phyloP scores from a whole-genome alignment of 2,888 invertebrate species.

The Cantharis flavilabris region DNA sequence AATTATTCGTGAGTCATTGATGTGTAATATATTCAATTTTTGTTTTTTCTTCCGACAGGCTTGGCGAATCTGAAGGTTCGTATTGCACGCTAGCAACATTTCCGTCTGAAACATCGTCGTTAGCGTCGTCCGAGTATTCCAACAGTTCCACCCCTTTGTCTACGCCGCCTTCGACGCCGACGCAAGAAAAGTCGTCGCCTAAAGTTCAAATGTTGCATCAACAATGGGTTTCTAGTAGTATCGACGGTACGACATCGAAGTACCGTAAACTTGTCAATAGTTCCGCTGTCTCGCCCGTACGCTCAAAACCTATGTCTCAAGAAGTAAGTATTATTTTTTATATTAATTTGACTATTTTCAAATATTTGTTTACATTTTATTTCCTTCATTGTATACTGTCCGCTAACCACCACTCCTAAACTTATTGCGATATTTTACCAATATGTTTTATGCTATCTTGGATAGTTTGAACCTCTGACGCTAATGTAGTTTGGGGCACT shows the following conservation, averaged over 20 bases:
- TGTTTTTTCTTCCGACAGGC: conserved; percentile 47
- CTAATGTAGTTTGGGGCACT: not conserved
- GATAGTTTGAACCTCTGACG: too few species aligned
- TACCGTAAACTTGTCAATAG: conserved; percentile 39
- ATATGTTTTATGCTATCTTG: too few species aligned
- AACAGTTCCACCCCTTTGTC: conserved; percentile 43
- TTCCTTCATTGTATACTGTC: not conserved
- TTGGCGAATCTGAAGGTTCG: conserved; percentile 66
- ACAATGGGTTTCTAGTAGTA: conserved; percentile 35
- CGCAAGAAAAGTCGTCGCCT: conserved; percentile 44
- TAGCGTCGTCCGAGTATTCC: conserved; percentile 34
- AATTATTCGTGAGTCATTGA: not conserved
- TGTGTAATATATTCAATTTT: not conserved
- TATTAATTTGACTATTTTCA: not conserved
- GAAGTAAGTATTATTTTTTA: conserved; percentile 42
- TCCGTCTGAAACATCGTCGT: conserved; percentile 44
- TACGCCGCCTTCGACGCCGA: conserved; percentile 46
- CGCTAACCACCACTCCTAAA: not conserved
- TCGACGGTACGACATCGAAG: conserved; percentile 38
- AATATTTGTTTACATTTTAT: not conserved
- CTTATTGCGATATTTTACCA: not conserved
- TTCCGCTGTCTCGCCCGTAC: conserved; percentile 41
- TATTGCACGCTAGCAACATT: conserved; percentile 66
- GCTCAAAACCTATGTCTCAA: conserved; percentile 49
- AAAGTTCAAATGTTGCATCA: conserved; percentile 35